These are phyloP conservation scores for Brenthis ino DNA, from an alignment of 2,888 invertebrate species.

Conservation along the genomic window DNA sequence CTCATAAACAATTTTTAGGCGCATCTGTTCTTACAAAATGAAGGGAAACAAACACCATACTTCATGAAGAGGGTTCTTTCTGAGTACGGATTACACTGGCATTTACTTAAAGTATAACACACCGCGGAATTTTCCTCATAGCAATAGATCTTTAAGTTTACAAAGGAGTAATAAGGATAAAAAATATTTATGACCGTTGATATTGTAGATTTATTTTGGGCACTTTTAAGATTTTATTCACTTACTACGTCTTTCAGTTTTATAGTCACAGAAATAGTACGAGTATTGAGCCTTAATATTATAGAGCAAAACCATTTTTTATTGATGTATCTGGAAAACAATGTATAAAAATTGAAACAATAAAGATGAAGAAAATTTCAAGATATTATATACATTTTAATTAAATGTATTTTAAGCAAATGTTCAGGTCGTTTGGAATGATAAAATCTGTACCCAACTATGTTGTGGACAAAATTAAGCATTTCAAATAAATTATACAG, in stretches of 20 bases:
- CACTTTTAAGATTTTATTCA: constrained; percentile 7
- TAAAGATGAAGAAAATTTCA: background rate
- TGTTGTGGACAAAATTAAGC: constrained; percentile 26
- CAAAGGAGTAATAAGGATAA: constrained; percentile 37
- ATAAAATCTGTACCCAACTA: constrained; percentile 31
- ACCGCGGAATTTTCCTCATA: constrained; percentile 49
- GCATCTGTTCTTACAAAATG: constrained; percentile 67
- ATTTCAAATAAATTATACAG: background rate
- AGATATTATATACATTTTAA: constrained; percentile 6
- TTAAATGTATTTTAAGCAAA: constrained; percentile 9
- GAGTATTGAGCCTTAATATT: too few species aligned
- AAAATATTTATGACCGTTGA: constrained; percentile 27
- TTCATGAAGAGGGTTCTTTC: constrained; percentile 47
- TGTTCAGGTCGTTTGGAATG: constrained; percentile 29
- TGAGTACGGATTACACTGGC: constrained; percentile 52
- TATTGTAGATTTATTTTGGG: constrained; percentile 6
- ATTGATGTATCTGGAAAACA: too few species aligned
- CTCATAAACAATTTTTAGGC: constrained; percentile 32
- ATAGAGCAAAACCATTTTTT: too few species aligned
- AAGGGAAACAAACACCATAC: constrained; percentile 48
- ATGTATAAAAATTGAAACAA: background rate
- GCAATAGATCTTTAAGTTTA: constrained; percentile 43
- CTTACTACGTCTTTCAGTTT: background rate
- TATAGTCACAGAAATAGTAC: background rate
- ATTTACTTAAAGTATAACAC: constrained; percentile 55